Evolutionary conservation across 2,113 vertebrate genomes (phyloP), one percentile per base, ranked within the genome.

Genomic region (Leuciscus idus): DNA sequence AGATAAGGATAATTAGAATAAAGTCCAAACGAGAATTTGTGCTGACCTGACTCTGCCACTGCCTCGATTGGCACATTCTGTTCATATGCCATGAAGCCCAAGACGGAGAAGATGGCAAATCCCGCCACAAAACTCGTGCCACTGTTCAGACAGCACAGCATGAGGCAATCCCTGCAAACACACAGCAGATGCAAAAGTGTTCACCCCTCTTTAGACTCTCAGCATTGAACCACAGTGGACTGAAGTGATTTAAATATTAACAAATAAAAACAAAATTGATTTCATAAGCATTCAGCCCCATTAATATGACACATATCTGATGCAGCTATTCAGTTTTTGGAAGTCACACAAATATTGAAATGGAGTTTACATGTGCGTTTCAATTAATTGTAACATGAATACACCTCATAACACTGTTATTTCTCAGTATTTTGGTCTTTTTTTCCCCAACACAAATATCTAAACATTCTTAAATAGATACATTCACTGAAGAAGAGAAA

Each of bases 31-130:
- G 8, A 57, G 17, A 55, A 19, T 55, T 2, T 21, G 12, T 72
- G 43, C 96, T 93, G 83, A 99, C 98, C 98, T 80, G 98, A 99
- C 90, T 99, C 98, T 46, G 98, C 98, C 89, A 99, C 98, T 86
- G 97, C 98, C 13, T 97, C 97, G 43, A 99, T 99, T 64, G 98
- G 97, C 80, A 99, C 98, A 0, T 96, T 96, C 93, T 99, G 98
- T 61, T 99, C 98, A 0, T 95, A 98, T 11, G 98, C 97, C 98
- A 99, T 99, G 93, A 99, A 99, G 85, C 98, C 98, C 92, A 99
- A 94, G 89, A 99, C 98, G 2, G 98, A 99, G 95, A 99, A 99
- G 93, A 99, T 99, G 87, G 98, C 98, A 88, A 99, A 99, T 87
- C 98, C 98, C 66, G 98, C 98, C 86, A 99, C 93, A 57, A 99